Conservation (phyloP, 1,140 invertebrate genomes). For the Bombus huntii region DNA sequence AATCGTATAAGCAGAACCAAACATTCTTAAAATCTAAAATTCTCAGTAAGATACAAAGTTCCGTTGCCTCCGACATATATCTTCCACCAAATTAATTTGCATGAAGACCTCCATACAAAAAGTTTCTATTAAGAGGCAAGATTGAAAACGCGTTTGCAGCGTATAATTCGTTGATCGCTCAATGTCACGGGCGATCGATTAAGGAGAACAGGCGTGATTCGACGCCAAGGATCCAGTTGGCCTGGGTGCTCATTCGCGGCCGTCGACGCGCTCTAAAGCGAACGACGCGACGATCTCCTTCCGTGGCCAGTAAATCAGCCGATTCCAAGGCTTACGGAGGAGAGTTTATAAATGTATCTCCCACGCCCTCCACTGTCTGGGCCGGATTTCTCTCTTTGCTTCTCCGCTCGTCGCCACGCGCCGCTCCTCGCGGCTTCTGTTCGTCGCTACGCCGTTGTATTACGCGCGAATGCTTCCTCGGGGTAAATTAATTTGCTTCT, state of each 20-base stretch:
- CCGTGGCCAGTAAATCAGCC: constrained; percentile 68
- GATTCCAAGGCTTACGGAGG: constrained; percentile 66
- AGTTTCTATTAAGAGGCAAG: background rate
- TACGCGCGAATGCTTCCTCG: constrained; percentile 58
- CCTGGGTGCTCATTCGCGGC: background rate
- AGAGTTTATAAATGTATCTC: constrained; percentile 79
- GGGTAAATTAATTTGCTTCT: constrained; percentile 67
- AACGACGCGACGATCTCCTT: constrained; percentile 57
- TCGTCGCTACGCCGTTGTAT: constrained; percentile 43
- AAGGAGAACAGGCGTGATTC: constrained; percentile 2
- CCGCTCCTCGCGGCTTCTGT: constrained; percentile 17
- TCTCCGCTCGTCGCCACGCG: background rate
- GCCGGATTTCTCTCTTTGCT: constrained; percentile 66
- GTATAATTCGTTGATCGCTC: background rate
- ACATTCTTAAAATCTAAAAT: background rate
- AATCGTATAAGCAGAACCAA: background rate
- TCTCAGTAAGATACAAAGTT: background rate
- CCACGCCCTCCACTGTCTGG: constrained; percentile 77
- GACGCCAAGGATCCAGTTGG: constrained; percentile 12
- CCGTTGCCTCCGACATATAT: too few species aligned
- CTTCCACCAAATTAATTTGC: background rate
- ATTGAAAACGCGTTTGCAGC: background rate
- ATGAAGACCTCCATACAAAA: background rate
- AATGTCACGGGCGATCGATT: background rate
- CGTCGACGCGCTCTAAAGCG: constrained; percentile 29